A percentile compares a stretch with the other conserved stretches of the same genome.
These are phyloP conservation scores for Lepidochitona cinerea DNA, from an alignment of 2,888 invertebrate species.

Conservation along the genomic window DNA sequence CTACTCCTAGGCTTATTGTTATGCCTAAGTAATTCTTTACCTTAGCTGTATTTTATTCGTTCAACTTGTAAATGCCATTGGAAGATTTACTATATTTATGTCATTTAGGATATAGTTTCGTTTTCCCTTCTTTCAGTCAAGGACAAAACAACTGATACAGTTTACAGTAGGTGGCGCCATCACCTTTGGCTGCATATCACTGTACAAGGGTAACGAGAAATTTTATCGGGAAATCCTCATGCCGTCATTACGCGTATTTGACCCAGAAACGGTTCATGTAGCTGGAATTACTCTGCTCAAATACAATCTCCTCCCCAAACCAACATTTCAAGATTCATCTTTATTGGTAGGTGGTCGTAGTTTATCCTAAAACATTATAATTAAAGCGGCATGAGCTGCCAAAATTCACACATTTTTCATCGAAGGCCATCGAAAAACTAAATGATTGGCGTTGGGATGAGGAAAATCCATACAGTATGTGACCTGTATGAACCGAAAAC, in stretches of 20 bases:
- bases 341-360: conserved; percentile 75
- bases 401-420: too few species aligned
- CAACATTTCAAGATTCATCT: conserved; percentile 76
- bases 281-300: conserved; percentile 83
- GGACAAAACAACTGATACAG: background rate
- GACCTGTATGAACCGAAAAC: too few species aligned
- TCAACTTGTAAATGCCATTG: too few species aligned
- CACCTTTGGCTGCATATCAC: conserved; percentile 79
- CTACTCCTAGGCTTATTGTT: too few species aligned
- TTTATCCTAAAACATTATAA: background rate
- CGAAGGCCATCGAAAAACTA: too few species aligned
- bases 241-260: conserved; percentile 78
- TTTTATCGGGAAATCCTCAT: conserved; percentile 83
- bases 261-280: conserved; percentile 88
- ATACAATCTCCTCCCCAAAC: conserved; percentile 80
- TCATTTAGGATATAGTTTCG: background rate
- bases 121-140: background rate
- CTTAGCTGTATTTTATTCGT: too few species aligned
- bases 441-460: too few species aligned
- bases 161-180: conserved; percentile 75
- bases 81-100: too few species aligned
- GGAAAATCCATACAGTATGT: too few species aligned
- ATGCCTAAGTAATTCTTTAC: too few species aligned
- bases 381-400: too few species aligned
- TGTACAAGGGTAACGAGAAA: conserved; percentile 83